Conservation (phyloP, 2,113 vertebrate genomes). For the Cebidichthys violaceus region DNA sequence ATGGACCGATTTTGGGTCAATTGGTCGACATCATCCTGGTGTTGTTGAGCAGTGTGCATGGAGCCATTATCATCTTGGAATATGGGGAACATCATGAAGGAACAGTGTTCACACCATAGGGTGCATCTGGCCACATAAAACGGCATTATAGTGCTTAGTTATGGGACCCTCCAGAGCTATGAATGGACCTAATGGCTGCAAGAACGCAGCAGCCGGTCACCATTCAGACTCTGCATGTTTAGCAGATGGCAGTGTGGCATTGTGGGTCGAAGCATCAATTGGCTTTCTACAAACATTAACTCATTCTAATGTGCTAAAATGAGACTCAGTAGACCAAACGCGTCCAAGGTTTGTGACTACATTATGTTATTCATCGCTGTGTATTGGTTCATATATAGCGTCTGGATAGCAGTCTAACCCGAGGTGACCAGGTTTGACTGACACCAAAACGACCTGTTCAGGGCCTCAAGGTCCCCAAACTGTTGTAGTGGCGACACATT, state of each 20-base stretch:
- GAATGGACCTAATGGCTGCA: constrained; percentile 46
- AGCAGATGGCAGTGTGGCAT: constrained; percentile 54
- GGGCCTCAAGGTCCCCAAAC: not conserved
- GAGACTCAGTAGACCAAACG: not conserved
- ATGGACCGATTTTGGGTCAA: not conserved
- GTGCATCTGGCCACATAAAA: constrained; percentile 52
- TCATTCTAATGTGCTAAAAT: not conserved
- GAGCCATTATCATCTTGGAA: constrained; percentile 49
- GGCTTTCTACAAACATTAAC: constrained; percentile 12
- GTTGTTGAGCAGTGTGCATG: constrained; percentile 6
- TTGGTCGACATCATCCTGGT: not conserved
- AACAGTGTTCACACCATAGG: constrained; percentile 29
- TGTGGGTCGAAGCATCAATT: not conserved
- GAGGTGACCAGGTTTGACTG: not conserved
- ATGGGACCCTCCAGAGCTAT: constrained; percentile 63
- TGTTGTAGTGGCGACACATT: not conserved
- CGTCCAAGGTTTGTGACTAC: not conserved
- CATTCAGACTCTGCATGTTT: constrained; percentile 38
- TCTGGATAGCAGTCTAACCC: not conserved
- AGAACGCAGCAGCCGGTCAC: constrained; percentile 42
- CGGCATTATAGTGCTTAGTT: constrained; percentile 36
- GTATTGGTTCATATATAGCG: not conserved
- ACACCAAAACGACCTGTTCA: not conserved
- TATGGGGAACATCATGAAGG: constrained; percentile 32
- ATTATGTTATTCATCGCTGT: not conserved